Conservation (phyloP, 1,140 invertebrate species). For the Anthonomus grandis region DNA sequence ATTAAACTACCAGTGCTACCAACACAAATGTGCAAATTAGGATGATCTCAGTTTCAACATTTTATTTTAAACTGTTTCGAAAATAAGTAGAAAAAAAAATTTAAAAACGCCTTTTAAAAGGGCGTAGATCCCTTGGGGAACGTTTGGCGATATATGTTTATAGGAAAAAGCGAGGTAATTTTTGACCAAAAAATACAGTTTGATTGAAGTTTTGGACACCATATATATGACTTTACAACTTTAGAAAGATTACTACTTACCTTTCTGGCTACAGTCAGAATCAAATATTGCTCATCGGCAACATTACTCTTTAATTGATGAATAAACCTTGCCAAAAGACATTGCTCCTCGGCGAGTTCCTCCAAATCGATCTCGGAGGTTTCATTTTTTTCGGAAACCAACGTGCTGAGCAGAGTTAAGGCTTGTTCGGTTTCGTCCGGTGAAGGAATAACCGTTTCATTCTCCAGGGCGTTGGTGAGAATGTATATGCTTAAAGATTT, state of each 20-base stretch:
- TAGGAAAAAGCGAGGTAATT: too few species aligned
- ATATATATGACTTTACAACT: too few species aligned
- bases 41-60: too few species aligned
- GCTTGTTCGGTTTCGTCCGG: slow-evolving; percentile 66
- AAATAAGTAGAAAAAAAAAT: too few species aligned
- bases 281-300: slow-evolving; percentile 92
- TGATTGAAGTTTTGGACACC: neutral
- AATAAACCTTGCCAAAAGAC: slow-evolving; percentile 83
- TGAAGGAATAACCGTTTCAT: slow-evolving; percentile 82
- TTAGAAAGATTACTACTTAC: too few species aligned
- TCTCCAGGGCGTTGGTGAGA: slow-evolving; percentile 83
- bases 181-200: neutral
- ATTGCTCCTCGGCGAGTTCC: slow-evolving; percentile 97
- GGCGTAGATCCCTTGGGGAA: too few species aligned
- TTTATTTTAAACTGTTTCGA: too few species aligned
- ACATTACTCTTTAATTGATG: slow-evolving; percentile 85
- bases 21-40: too few species aligned
- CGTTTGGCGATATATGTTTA: too few species aligned
- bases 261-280: slow-evolving; percentile 83
- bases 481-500: slow-evolving; percentile 86
- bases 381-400: slow-evolving; percentile 84
- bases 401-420: slow-evolving; percentile 66
- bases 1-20: too few species aligned
- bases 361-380: slow-evolving; percentile 79
- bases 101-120: too few species aligned